These are phyloP conservation scores for Clupea harengus DNA, from an alignment of 2,113 vertebrate species.

Conservation along the genomic window DNA sequence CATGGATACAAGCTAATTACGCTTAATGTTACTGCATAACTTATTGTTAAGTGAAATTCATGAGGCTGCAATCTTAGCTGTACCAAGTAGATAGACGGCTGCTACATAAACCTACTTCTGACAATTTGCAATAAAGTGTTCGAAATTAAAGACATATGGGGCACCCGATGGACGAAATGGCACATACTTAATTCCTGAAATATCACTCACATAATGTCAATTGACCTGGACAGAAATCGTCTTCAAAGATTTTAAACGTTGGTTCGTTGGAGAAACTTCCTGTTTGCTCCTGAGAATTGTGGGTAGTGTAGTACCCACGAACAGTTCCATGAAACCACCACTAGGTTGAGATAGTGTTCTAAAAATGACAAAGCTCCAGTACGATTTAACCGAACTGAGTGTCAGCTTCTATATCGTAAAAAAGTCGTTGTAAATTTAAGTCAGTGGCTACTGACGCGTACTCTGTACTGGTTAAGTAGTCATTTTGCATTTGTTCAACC, in stretches of 20 bases:
- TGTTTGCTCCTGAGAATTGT: constrained; percentile 55
- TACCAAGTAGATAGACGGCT: not conserved
- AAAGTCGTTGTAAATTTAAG: too few species aligned
- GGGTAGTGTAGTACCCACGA: constrained; percentile 54
- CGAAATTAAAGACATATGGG: not conserved
- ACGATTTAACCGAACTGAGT: too few species aligned
- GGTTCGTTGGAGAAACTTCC: constrained; percentile 47
- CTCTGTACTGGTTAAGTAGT: too few species aligned
- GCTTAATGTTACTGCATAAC: not conserved
- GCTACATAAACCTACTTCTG: not conserved
- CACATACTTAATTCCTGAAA: not conserved
- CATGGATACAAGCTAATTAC: not conserved
- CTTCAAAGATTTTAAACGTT: constrained; percentile 24
- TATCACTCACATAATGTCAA: not conserved
- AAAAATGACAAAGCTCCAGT: not conserved
- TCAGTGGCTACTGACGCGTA: too few species aligned
- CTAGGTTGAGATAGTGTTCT: not conserved
- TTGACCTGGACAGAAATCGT: not conserved
- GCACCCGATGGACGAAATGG: not conserved
- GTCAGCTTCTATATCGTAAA: too few species aligned
- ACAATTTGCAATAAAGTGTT: not conserved
- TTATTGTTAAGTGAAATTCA: not conserved
- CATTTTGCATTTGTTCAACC: too few species aligned
- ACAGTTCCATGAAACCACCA: not conserved
- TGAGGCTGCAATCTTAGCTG: not conserved